Conservation (phyloP, 2,113 vertebrate genomes). For the Poeciliopsis retropinna region DNA sequence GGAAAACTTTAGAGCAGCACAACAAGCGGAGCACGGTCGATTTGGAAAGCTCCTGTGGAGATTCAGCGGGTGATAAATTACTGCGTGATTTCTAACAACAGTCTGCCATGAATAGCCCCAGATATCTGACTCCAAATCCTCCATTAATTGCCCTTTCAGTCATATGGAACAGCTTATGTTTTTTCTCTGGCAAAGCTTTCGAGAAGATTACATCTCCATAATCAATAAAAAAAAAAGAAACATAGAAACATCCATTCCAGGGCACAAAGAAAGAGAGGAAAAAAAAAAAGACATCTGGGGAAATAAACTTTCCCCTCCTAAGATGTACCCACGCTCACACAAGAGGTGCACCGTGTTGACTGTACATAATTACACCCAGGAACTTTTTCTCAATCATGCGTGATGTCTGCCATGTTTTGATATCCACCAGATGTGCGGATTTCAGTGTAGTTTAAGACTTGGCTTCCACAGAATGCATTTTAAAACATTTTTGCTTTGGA, state of each 20-base stretch:
- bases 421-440: constrained; percentile 36
- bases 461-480: not conserved
- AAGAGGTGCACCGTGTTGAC: constrained; percentile 29
- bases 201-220: constrained; percentile 78
- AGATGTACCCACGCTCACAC: constrained; percentile 15
- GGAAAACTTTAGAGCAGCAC: not conserved
- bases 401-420: constrained; percentile 20
- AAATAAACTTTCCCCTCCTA: constrained; percentile 29
- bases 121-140: constrained; percentile 51
- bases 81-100: constrained; percentile 46
- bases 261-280: not conserved
- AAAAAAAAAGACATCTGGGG: constrained; percentile 37
- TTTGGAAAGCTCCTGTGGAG: constrained; percentile 15
- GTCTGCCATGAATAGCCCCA: constrained; percentile 49
- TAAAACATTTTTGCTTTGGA: not conserved
- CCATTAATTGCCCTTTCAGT: constrained; percentile 60
- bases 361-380: constrained; percentile 2
- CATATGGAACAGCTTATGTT: constrained; percentile 60
- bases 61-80: constrained; percentile 39
- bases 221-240: constrained; percentile 70
- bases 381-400: not conserved
- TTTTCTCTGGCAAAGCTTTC: constrained; percentile 69
- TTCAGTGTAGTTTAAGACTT: constrained; percentile 42
- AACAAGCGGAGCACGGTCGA: not conserved
- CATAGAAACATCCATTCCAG: constrained; percentile 39